Evolutionary conservation across 1,140 invertebrate genomes (phyloP), one percentile per base, ranked within the genome.

Genomic region (Ostrea edulis): DNA sequence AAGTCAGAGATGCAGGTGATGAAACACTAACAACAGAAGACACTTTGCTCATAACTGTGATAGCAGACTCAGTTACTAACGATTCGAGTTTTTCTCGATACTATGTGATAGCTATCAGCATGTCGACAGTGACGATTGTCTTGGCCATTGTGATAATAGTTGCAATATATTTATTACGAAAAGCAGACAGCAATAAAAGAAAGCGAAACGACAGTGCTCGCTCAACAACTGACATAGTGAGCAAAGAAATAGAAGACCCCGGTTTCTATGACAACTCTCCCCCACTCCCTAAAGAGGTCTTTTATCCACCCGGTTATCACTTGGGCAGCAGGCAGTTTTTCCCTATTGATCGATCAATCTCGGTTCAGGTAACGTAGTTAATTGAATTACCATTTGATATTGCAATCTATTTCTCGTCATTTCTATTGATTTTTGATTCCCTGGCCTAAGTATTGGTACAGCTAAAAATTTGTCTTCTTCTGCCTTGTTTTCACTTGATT

Each of bases 41-140:
- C 12, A 91, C 88, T 25, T 44, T 92, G 7, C 85, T 88, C 44
- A 86, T 92, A 25, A 88, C 85, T 65, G 68, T 92, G n/a, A 89
- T 71, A 53, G 82, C 55, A 54, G 53, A 25, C 12, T 29, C 35
- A 25, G 55, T 52, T 44, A 20, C 44, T 44, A 29, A 44, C n/a
- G 29, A 12, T 7, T 25, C 3, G 51, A 55, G 71, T 54, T 82
- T 87, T 29, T 68, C 82, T 22, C 85, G 81, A 44, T 87, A 89
- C 58, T 82, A 87, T 44, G 68, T 87, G 17, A 86, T 86, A 55
- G 88, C 88, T 17, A 89, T 89, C 54, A 68, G 54, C 12, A 87
- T 89, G 55, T 82, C 86, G 0, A 84, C 55, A 12, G 71, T 89
- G 9, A 89, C 88, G 5, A 17, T 89, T 52, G 55, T 87, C 20